phyloP scores from a whole-genome alignment of 1,140 invertebrate species.

The Adoxophyes honmai region DNA sequence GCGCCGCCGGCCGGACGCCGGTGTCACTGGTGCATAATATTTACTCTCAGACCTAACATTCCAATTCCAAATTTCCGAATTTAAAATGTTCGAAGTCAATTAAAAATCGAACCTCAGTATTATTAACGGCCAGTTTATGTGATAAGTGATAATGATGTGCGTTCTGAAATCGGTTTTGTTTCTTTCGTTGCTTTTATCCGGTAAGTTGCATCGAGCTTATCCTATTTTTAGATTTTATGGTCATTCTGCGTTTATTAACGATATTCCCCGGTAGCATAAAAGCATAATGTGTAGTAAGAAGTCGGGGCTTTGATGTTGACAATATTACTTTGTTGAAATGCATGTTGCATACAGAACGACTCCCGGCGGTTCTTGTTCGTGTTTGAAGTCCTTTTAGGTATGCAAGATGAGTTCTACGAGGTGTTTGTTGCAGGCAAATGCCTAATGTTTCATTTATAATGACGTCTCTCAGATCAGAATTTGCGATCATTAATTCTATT shows the following conservation, averaged over 20 bases:
- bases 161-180: conserved; percentile 44
- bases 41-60: conserved; percentile 28
- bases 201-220: conserved; percentile 61
- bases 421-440: background rate
- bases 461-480: too few relatives aligned
- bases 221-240: conserved; percentile 67
- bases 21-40: conserved; percentile 20
- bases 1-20: conserved; percentile 30
- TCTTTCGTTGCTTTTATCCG: conserved; percentile 54
- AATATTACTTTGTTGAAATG: conserved; percentile 20
- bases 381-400: background rate
- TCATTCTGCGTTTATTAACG: conserved; percentile 59
- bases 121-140: conserved; percentile 34
- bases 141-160: conserved; percentile 51
- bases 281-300: conserved; percentile 43
- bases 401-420: background rate
- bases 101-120: conserved; percentile 28
- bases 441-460: background rate
- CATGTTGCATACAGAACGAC: background rate
- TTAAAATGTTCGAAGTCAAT: conserved; percentile 43
- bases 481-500: too few relatives aligned
- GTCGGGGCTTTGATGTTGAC: conserved; percentile 46
- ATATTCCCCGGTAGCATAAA: conserved; percentile 55
- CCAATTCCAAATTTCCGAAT: conserved; percentile 33
- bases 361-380: too few relatives aligned